Evolutionary conservation across 2,797 vertebrate species (phyloP).

Genomic region (Phalanger gymnotis): DNA sequence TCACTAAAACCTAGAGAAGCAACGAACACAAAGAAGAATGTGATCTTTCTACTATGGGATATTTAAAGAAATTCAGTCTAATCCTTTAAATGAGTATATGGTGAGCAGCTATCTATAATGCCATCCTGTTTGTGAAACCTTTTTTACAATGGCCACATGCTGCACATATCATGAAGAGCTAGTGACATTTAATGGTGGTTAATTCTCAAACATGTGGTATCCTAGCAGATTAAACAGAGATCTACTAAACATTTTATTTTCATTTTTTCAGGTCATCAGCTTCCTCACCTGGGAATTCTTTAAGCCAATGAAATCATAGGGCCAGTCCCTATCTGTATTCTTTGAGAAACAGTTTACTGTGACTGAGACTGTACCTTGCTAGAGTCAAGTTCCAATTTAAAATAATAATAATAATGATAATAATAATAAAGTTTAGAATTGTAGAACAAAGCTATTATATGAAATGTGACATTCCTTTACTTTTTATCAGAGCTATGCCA

Average conservation of each 20-base stretch:
- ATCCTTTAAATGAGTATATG: conserved; percentile 10
- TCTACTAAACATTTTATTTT: not conserved
- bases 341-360: conserved; percentile 27
- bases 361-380: not conserved
- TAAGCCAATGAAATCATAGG: not conserved
- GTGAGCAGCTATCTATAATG: not conserved
- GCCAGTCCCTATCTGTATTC: not conserved
- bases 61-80: conserved; percentile 12
- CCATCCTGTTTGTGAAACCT: not conserved
- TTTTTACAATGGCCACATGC: not conserved
- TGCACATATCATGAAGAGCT: conserved; percentile 58
- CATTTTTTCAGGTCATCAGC: not conserved
- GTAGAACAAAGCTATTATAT: conserved; percentile 46
- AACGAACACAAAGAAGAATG: not conserved
- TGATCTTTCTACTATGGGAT: not conserved
- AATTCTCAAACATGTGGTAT: conserved; percentile 49
- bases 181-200: conserved; percentile 69
- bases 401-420: conserved; percentile 20
- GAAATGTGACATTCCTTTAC: conserved; percentile 45
- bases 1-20: not conserved
- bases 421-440: conserved; percentile 56
- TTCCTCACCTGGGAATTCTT: not conserved
- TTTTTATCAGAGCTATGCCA: conserved; percentile 4
- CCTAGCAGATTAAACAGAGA: not conserved
- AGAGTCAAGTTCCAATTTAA: conserved; percentile 17